Conservation (phyloP, 2,888 invertebrate genomes). For the Schrankia costaestrigalis region DNA sequence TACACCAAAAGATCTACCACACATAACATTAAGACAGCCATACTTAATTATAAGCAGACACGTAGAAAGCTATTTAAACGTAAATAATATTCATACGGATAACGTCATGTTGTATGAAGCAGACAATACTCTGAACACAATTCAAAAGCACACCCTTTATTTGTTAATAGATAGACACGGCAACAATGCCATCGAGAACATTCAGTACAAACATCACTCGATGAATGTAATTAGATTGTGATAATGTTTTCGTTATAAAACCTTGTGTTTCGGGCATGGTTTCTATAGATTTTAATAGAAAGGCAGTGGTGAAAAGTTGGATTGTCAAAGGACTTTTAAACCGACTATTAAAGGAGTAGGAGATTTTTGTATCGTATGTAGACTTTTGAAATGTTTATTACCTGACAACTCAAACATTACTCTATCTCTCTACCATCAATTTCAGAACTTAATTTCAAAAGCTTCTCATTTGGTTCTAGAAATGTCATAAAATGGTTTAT, state of each 20-base stretch:
- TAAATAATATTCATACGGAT: constrained; percentile 43
- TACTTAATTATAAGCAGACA: constrained; percentile 9
- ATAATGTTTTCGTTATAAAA: background rate
- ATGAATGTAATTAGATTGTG: constrained; percentile 45
- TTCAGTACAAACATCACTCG: constrained; percentile 38
- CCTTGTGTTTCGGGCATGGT: too few species aligned
- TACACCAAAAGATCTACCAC: background rate
- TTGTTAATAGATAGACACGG: constrained; percentile 53
- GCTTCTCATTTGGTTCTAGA: too few species aligned
- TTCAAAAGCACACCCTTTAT: constrained; percentile 56
- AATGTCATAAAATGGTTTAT: too few species aligned
- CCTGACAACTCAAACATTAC: too few species aligned
- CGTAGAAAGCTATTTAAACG: constrained; percentile 31
- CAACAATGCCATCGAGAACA: constrained; percentile 43
- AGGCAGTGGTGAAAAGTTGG: too few species aligned
- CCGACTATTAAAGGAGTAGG: too few species aligned
- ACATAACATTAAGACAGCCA: background rate
- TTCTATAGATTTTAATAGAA: too few species aligned
- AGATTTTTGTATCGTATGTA: too few species aligned
- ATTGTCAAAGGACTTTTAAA: too few species aligned
- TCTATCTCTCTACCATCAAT: too few species aligned
- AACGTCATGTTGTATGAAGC: constrained; percentile 34
- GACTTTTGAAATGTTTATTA: too few species aligned
- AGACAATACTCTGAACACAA: constrained; percentile 51
- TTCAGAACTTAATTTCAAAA: too few species aligned